Percentiles rank a stretch among this genome's conserved stretches.
phyloP scores from a whole-genome alignment of 2,888 invertebrate species.

The Rotaria sp. region DNA sequence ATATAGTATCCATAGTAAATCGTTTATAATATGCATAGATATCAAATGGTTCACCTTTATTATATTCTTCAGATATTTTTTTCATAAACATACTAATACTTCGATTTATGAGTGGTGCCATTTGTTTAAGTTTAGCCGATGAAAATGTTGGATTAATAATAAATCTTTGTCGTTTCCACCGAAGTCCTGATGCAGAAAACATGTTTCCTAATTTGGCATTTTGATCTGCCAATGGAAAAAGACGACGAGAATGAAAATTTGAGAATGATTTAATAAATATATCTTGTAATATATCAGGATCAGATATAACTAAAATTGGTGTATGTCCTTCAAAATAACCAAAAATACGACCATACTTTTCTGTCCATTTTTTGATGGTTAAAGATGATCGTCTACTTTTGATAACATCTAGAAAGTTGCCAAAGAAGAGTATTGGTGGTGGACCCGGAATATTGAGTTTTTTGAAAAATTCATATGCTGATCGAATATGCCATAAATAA shows the following conservation, averaged over 20 bases:
- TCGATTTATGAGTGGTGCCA: slow-evolving; percentile 42
- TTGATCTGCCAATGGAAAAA: background rate
- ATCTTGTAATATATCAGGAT: background rate
- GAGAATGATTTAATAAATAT: background rate
- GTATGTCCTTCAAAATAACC: slow-evolving; percentile 12
- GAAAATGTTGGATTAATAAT: slow-evolving; percentile 58
- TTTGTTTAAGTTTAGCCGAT: slow-evolving; percentile 56
- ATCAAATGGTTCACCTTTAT: background rate
- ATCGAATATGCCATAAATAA: background rate
- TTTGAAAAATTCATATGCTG: background rate
- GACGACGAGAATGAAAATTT: slow-evolving; percentile 26
- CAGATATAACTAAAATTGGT: background rate
- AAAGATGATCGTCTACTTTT: background rate
- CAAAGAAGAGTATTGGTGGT: background rate
- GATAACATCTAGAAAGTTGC: background rate
- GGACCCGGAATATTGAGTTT: slow-evolving; percentile 11
- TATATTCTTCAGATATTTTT: background rate
- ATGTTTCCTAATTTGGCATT: background rate
- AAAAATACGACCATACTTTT: slow-evolving; percentile 2
- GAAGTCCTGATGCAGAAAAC: slow-evolving; percentile 6
- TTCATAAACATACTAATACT: slow-evolving; percentile 29
- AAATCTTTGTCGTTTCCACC: slow-evolving; percentile 59
- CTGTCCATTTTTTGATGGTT: background rate
- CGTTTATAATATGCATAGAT: slow-evolving; percentile 31
- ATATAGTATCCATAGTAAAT: slow-evolving; percentile 38